Percentiles rank a stretch among this genome's conserved stretches.
phyloP scores from a whole-genome alignment of 2,888 invertebrate species.

The Microchrysa polita region DNA sequence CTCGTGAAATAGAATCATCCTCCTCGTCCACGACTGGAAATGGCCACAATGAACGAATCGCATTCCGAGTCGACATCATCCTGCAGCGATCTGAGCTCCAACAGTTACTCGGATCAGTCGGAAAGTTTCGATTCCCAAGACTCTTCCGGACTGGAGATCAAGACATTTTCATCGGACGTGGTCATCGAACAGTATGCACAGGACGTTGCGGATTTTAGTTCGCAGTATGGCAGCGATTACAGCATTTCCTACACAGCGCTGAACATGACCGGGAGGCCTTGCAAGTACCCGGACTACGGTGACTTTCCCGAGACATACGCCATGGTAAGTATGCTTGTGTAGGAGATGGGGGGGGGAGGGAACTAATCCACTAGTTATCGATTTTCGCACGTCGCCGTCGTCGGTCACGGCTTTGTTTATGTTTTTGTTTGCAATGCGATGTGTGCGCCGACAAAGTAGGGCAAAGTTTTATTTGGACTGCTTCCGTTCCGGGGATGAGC shows the following conservation, averaged over 20 bases:
- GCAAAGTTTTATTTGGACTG: conserved; percentile 45
- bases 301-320: conserved; percentile 92
- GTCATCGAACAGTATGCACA: conserved; percentile 79
- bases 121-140: conserved; percentile 49
- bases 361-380: conserved; percentile 25
- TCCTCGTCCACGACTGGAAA: not conserved
- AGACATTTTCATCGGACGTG: conserved; percentile 50
- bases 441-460: conserved; percentile 6
- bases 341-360: not conserved
- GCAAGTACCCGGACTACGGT: conserved; percentile 88
- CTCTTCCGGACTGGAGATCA: conserved; percentile 17
- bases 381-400: conserved; percentile 7
- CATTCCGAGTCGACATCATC: conserved; percentile 25
- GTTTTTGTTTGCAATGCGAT: not conserved
- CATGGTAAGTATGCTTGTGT: conserved; percentile 77
- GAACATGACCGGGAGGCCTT: conserved; percentile 85
- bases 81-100: conserved; percentile 13
- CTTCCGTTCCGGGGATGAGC: conserved; percentile 28
- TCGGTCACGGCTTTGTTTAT: conserved; percentile 11
- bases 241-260: conserved; percentile 89
- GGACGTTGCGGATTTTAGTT: conserved; percentile 84
- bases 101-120: conserved; percentile 47
- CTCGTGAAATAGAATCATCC: not conserved
- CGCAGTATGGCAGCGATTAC: conserved; percentile 88
- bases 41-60: conserved; percentile 24